phyloP scores from a whole-genome alignment of 2,888 invertebrate genomes.

The Seira ritae region DNA sequence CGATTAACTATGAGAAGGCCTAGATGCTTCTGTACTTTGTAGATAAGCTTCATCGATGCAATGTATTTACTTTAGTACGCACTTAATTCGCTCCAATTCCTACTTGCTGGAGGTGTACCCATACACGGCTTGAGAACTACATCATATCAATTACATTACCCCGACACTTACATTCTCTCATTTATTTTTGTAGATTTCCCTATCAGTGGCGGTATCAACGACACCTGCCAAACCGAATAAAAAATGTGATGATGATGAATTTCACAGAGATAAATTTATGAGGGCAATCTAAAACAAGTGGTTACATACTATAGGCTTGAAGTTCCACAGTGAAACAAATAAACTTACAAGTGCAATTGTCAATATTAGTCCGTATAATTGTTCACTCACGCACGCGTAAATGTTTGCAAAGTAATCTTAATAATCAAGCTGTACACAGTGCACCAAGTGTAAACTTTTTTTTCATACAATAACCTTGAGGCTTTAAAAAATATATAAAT shows the following conservation, averaged over 20 bases:
- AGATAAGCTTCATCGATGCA: neutral
- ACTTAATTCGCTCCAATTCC: neutral
- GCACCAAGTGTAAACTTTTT: slow-evolving; percentile 16
- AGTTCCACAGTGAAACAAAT: neutral
- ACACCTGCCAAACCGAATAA: neutral
- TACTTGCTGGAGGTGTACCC: neutral
- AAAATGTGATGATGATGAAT: neutral
- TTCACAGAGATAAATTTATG: neutral
- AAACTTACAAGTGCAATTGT: slow-evolving; percentile 37
- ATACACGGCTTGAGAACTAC: neutral
- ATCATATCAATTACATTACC: too few relatives aligned
- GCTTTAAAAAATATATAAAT: neutral
- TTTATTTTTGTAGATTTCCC: neutral
- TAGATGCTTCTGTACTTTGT: neutral
- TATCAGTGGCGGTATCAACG: neutral
- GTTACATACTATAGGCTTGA: too few relatives aligned
- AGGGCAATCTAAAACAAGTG: slow-evolving; percentile 27
- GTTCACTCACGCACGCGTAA: slow-evolving; percentile 11
- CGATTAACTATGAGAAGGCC: neutral
- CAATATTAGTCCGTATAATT: slow-evolving; percentile 30
- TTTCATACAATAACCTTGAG: slow-evolving; percentile 32
- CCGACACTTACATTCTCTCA: neutral
- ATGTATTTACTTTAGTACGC: neutral
- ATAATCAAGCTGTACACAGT: neutral
- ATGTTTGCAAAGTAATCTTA: slow-evolving; percentile 44